Conservation (phyloP, 2,888 invertebrate species). For the Caenorhabditis sp. region DNA sequence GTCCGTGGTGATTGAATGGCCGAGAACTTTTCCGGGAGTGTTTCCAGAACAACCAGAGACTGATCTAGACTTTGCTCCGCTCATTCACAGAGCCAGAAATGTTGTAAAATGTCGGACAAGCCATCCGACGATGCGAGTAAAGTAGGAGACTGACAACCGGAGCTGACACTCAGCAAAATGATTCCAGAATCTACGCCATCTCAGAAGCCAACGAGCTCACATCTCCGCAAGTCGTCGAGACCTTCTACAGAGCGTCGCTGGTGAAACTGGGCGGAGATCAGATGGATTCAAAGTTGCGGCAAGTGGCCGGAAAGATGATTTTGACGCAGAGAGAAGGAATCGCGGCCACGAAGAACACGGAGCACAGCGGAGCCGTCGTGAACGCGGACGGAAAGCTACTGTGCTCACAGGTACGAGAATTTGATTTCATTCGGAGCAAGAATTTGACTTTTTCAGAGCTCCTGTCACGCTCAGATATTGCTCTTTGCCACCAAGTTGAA, state of each 20-base stretch:
- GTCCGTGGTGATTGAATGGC: constrained; percentile 71
- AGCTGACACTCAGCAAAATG: too few relatives aligned
- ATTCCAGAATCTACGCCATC: constrained; percentile 67
- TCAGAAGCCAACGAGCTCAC: constrained; percentile 43
- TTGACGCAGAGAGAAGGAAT: constrained; percentile 72
- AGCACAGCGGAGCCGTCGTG: constrained; percentile 63
- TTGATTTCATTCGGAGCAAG: not conserved
- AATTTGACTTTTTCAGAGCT: constrained; percentile 20
- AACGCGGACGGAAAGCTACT: constrained; percentile 67
- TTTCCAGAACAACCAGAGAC: constrained; percentile 42
- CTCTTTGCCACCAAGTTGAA: constrained; percentile 47
- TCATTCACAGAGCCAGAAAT: constrained; percentile 71
- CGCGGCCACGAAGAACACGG: constrained; percentile 60
- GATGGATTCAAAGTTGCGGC: constrained; percentile 62
- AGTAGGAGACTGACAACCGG: too few relatives aligned
- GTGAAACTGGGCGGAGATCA: constrained; percentile 64
- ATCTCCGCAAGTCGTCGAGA: constrained; percentile 58
- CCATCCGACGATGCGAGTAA: constrained; percentile 73
- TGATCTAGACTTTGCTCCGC: constrained; percentile 68
- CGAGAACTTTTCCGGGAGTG: constrained; percentile 58
- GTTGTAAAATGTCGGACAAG: constrained; percentile 72
- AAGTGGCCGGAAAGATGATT: constrained; percentile 71
- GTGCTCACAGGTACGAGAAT: constrained; percentile 10
- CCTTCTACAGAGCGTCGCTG: constrained; percentile 69
- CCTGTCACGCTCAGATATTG: constrained; percentile 26